These are phyloP conservation scores for Sterna hirundo DNA, from an alignment of 2,113 vertebrate genomes.

Conservation along the genomic window DNA sequence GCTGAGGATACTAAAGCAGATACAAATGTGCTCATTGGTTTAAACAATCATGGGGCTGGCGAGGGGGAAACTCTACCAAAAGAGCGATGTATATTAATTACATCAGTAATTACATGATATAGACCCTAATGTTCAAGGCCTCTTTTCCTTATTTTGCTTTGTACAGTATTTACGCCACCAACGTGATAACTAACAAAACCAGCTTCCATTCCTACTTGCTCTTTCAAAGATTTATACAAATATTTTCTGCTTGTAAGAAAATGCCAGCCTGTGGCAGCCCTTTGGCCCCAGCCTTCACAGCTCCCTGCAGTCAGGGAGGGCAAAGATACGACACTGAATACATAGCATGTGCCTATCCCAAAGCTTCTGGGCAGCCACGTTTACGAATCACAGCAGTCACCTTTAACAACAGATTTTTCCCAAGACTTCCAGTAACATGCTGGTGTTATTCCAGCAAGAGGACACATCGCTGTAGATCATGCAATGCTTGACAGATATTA, in stretches of 20 bases:
- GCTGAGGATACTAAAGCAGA: neutral
- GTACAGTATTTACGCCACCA: neutral
- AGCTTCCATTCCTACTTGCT: neutral
- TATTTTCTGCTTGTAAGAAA: neutral
- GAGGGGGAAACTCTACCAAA: neutral
- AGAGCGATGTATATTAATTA: neutral
- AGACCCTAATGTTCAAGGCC: neutral
- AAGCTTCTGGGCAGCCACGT: neutral
- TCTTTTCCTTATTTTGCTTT: neutral
- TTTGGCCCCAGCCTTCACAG: rapidly evolving
- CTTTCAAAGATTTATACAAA: neutral
- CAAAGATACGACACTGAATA: neutral
- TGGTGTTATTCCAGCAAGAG: neutral
- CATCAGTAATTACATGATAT: neutral
- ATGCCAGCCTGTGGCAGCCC: neutral
- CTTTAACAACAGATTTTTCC: neutral
- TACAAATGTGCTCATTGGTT: neutral
- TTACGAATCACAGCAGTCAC: neutral
- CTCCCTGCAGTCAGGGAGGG: neutral
- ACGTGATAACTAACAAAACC: neutral
- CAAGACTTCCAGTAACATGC: neutral
- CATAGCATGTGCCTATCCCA: neutral
- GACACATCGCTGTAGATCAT: neutral
- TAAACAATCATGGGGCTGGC: neutral
- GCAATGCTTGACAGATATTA: neutral